phyloP scores from a whole-genome alignment of 92 coral and sea anemone genomes.

The Epizoanthus stellaris region DNA sequence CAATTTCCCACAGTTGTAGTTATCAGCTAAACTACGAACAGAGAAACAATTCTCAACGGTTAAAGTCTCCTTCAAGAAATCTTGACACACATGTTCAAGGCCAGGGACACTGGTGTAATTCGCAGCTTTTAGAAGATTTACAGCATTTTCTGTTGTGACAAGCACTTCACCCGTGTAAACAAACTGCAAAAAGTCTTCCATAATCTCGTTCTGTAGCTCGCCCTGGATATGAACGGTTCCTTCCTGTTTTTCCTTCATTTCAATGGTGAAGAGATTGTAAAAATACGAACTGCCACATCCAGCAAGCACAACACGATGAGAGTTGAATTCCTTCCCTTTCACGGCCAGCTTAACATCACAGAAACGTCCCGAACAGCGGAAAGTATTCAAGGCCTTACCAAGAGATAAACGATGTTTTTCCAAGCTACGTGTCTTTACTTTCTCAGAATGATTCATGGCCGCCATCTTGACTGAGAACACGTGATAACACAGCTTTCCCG shows the following conservation, averaged over 20 bases:
- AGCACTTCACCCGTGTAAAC: neutral
- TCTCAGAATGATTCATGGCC: too few relatives aligned
- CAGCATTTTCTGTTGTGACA: neutral
- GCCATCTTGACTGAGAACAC: too few relatives aligned
- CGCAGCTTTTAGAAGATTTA: neutral
- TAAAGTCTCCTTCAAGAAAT: constrained; percentile 1
- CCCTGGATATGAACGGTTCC: neutral
- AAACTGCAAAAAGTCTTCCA: constrained; percentile 6
- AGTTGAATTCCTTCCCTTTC: neutral
- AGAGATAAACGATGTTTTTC: too few relatives aligned
- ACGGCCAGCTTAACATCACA: neutral
- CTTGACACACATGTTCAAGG: constrained; percentile 1
- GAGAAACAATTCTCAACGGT: neutral
- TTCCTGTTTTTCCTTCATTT: neutral
- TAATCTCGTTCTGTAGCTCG: neutral
- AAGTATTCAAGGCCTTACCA: neutral
- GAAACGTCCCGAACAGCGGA: neutral
- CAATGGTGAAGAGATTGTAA: constrained; percentile 3
- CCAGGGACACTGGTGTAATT: neutral
- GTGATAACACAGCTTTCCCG: too few relatives aligned
- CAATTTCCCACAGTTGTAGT: neutral
- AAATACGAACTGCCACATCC: constrained; percentile 1
- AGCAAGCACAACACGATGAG: neutral
- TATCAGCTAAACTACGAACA: neutral
- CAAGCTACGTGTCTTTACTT: too few relatives aligned